A percentile compares a stretch with the other conserved stretches of the same genome.
Conservation (phyloP, 2,888 invertebrate species). For the Aspidiotus rigidus region DNA sequence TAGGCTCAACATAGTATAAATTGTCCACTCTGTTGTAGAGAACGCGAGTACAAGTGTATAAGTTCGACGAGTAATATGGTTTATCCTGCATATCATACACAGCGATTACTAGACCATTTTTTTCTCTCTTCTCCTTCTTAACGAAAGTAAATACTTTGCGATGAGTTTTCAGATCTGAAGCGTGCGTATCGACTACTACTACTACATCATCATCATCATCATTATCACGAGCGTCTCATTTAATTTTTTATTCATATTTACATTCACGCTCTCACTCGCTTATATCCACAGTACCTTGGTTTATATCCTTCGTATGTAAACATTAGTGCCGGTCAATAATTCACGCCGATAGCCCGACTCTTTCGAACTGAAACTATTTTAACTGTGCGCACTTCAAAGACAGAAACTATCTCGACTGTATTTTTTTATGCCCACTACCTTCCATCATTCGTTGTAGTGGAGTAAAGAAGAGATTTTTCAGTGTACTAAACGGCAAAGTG, state of each 20-base stretch:
- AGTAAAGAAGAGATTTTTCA: background rate
- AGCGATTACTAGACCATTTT: background rate
- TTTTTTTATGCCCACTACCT: background rate
- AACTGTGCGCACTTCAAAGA: background rate
- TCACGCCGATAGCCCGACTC: constrained; percentile 5
- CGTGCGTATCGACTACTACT: constrained; percentile 18
- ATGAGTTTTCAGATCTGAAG: constrained; percentile 13
- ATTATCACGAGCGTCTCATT: constrained; percentile 9
- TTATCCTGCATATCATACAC: background rate
- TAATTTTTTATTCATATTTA: constrained; percentile 29
- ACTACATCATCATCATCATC: constrained; percentile 13
- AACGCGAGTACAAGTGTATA: background rate
- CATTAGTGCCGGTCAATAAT: constrained; percentile 29
- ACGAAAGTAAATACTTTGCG: constrained; percentile 10
- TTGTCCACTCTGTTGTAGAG: no score
- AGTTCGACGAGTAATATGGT: background rate
- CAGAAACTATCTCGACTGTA: background rate
- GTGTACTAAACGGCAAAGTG: no score
- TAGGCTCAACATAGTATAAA: no score
- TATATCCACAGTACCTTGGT: background rate
- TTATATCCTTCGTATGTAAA: constrained; percentile 1
- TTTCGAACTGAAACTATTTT: background rate
- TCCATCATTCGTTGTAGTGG: background rate
- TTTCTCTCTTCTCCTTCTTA: background rate
- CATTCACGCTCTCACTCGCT: constrained; percentile 30